Evolutionary conservation across 2,888 invertebrate species (phyloP).

Genomic region (Camptogramma bilineatum): DNA sequence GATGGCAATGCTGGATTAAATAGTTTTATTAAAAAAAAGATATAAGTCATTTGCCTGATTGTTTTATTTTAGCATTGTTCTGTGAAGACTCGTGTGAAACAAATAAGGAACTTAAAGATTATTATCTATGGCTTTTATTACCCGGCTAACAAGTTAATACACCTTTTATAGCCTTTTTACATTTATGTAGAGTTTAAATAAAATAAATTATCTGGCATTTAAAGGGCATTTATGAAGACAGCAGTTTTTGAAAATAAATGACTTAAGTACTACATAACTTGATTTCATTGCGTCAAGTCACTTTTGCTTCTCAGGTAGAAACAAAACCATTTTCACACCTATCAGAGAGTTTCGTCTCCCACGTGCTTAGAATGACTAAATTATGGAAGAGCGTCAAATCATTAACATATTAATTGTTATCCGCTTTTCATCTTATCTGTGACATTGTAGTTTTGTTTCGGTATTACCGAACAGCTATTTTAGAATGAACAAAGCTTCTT

Average conservation of each 20-base stretch:
- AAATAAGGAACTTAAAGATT: too few species aligned
- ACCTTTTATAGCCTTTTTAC: too few species aligned
- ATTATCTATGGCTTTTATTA: too few species aligned
- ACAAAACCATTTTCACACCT: slow-evolving; percentile 69
- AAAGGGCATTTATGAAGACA: neutral
- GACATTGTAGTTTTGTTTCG: slow-evolving; percentile 84
- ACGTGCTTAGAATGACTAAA: slow-evolving; percentile 74
- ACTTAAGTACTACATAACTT: too few species aligned
- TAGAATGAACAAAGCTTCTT: slow-evolving; percentile 71
- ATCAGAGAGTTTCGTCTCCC: slow-evolving; percentile 66
- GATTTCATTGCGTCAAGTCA: slow-evolving; percentile 61
- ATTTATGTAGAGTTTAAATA: too few species aligned
- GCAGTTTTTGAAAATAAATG: neutral
- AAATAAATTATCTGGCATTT: neutral
- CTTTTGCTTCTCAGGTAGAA: slow-evolving; percentile 54
- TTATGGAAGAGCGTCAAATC: slow-evolving; percentile 65
- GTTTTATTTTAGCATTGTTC: too few species aligned
- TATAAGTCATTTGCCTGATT: too few species aligned
- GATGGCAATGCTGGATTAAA: too few species aligned
- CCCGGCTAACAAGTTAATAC: too few species aligned
- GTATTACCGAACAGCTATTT: slow-evolving; percentile 81
- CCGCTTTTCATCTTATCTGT: slow-evolving; percentile 74
- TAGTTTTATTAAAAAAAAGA: too few species aligned
- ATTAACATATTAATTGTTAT: slow-evolving; percentile 65
- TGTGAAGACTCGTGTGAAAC: too few species aligned